Percentiles rank a stretch among this genome's conserved stretches.
These are phyloP conservation scores for Rhodinocichla rosea DNA, from an alignment of 2,113 vertebrate species.

Conservation along the genomic window DNA sequence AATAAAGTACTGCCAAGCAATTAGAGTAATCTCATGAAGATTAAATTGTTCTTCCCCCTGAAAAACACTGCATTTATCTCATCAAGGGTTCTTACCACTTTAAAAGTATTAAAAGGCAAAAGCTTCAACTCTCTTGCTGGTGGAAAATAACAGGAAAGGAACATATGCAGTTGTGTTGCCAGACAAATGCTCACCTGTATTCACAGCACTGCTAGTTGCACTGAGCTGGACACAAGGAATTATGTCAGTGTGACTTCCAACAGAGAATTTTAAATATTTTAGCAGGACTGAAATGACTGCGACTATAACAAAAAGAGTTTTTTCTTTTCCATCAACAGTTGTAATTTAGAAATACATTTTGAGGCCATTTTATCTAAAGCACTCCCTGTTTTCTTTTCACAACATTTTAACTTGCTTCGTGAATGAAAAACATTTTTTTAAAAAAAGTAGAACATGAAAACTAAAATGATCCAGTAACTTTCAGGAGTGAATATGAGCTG, in stretches of 20 bases:
- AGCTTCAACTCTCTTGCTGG: neutral
- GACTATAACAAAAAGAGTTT: neutral
- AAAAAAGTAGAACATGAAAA: neutral
- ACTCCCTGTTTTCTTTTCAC: neutral
- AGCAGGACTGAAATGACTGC: neutral
- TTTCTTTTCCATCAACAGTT: neutral
- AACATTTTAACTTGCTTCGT: neutral
- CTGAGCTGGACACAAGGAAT: neutral
- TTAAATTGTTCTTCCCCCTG: neutral
- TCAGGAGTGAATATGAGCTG: neutral
- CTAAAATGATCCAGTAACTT: neutral
- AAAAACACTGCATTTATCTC: constrained; percentile 9
- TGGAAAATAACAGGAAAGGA: neutral
- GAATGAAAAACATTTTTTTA: neutral
- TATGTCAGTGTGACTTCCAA: neutral
- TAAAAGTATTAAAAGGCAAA: neutral
- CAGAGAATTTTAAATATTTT: neutral
- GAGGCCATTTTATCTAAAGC: neutral
- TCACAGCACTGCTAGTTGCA: neutral
- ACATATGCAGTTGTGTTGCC: accelerated
- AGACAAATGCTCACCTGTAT: neutral
- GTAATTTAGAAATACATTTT: neutral
- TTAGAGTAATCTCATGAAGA: neutral
- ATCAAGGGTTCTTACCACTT: neutral
- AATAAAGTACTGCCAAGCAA: neutral